Evolutionary conservation across 2,888 invertebrate species (phyloP), one percentile per base, ranked within the genome.

Genomic region (Ophioninae sp.): DNA sequence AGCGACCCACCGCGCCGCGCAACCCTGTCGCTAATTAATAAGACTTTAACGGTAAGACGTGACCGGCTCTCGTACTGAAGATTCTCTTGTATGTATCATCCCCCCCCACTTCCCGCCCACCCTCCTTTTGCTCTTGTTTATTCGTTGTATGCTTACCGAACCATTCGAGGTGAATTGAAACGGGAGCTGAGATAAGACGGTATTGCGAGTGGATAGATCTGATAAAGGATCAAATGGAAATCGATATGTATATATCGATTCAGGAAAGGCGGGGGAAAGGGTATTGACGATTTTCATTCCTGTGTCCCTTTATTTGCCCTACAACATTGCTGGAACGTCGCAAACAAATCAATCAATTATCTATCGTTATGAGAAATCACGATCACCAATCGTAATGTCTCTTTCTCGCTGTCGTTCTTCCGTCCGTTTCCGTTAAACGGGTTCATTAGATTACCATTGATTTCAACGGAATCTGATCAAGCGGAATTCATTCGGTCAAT

Each of bases 11-110:
- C 85, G 83, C 85, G 80, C 84, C 81, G 79, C 84, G 65, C 75
- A 84, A 81, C 83, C 79, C 85, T 86, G 86, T 86, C 85, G 87
- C 86, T 87, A 87, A 87, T 87, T 87, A 87, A 87, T 87, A 87
- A 86, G 87, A 86, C 87, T 87, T 86, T 86, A 86, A 87, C 86
- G 86, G 85, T 86, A 82, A 85, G 86, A 87, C 87, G 85, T 84
- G 84, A 84, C 82, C 82, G 82, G 82, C 84, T 73, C 64, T 65
- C 21, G 37, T 79, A 50, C n/a, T n/a, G 50, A 62, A 23, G 21
- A 82, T 70, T 84, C 81, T 82, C 81, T 77, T 81, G 79, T 82
- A 85, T 59, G 77, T 82, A 65, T 68, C 69, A 59, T 21, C 57
- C 59, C 0, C 21, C 21, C 59, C 59, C 2, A 3, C 20, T 8